Conservation (phyloP, 2,888 invertebrate genomes). For the Helleia helle region DNA sequence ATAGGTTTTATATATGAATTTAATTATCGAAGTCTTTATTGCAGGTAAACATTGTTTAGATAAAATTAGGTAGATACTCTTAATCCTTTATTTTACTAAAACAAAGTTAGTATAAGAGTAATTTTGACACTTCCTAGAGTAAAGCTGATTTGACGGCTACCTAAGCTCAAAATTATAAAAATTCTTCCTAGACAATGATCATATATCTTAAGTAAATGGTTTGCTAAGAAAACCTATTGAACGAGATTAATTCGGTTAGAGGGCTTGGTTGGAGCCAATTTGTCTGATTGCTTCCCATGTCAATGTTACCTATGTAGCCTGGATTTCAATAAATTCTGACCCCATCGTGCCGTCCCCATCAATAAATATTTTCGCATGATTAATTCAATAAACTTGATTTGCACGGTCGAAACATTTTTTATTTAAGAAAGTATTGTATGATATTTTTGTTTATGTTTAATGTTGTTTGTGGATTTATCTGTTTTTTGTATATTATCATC, state of each 20-base stretch:
- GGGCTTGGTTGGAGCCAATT: constrained; percentile 69
- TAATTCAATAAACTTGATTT: constrained; percentile 59
- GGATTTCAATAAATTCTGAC: constrained; percentile 69
- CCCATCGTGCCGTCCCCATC: constrained; percentile 65
- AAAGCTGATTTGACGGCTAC: no score
- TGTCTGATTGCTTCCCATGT: constrained; percentile 72
- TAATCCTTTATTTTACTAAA: no score
- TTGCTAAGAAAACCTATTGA: constrained; percentile 64
- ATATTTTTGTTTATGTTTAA: constrained; percentile 9
- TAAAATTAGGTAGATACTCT: no score
- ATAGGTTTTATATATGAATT: no score
- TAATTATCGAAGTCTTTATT: no score
- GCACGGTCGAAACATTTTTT: constrained; percentile 45
- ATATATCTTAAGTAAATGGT: constrained; percentile 54
- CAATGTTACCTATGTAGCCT: constrained; percentile 56
- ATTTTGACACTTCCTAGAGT: no score
- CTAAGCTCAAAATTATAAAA: no score
- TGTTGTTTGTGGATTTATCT: neutral
- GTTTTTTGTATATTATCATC: no score
- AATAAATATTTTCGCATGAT: constrained; percentile 73
- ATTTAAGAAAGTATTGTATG: constrained; percentile 29
- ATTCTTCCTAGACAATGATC: constrained; percentile 13
- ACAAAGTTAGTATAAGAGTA: no score
- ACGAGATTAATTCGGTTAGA: constrained; percentile 68
- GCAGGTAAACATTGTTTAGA: no score